Conservation (phyloP, 53 echinoderm and acorn worm genomes). For the Stichopus horrens region DNA sequence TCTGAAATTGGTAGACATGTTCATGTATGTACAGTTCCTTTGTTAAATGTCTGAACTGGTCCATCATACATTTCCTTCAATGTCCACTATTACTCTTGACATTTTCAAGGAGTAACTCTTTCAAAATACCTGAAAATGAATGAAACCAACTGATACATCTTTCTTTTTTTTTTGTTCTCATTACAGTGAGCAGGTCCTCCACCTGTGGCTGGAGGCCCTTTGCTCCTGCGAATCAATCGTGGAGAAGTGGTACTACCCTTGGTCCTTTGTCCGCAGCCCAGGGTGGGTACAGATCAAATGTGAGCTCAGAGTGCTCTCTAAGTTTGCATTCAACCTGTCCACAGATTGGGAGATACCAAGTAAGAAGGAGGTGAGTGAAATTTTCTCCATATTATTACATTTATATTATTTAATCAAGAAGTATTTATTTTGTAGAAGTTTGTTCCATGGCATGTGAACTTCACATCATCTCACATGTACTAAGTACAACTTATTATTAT, state of each 20-base stretch:
- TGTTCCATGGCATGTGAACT: too few relatives aligned
- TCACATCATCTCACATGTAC: too few relatives aligned
- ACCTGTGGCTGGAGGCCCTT: constrained; percentile 92
- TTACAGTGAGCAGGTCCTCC: constrained; percentile 91
- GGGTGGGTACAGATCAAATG: constrained; percentile 99
- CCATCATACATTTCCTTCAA: too few relatives aligned
- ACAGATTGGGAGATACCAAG: constrained; percentile 94
- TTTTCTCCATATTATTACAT: background rate
- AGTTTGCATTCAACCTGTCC: constrained; percentile 96
- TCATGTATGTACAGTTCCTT: too few relatives aligned
- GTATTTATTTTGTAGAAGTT: too few relatives aligned
- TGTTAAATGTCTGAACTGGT: too few relatives aligned
- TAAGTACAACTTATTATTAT: too few relatives aligned
- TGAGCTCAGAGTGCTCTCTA: constrained; percentile 89
- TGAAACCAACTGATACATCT: too few relatives aligned
- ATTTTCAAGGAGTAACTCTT: too few relatives aligned
- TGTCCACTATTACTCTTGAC: too few relatives aligned
- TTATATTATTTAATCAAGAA: background rate
- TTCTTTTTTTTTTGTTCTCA: background rate
- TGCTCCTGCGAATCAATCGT: constrained; percentile 88
- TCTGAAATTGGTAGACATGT: too few relatives aligned
- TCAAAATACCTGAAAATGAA: too few relatives aligned
- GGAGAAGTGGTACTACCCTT: constrained; percentile 99
- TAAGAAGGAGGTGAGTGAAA: constrained; percentile 75
- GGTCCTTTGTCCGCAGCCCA: constrained; percentile 96